phyloP scores from a whole-genome alignment of 1,140 invertebrate genomes.

The Zaprionus ghesquierei region DNA sequence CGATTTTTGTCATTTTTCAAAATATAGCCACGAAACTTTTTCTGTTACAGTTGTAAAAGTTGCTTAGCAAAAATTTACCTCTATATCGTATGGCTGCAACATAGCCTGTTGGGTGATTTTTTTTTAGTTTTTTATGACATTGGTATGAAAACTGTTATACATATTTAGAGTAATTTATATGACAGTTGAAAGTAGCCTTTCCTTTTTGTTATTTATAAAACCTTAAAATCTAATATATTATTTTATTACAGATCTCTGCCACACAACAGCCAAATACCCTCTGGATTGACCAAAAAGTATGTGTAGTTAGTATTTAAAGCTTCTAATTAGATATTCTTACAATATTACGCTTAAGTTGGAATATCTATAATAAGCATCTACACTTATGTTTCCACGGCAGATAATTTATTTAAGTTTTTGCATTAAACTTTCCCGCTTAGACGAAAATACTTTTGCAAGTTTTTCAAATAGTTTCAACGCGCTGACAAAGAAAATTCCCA shows the following conservation, averaged over 20 bases:
- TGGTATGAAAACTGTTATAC: too few species aligned
- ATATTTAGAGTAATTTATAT: too few species aligned
- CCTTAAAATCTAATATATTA: background rate
- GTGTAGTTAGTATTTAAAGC: background rate
- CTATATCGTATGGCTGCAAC: too few species aligned
- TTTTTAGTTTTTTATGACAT: too few species aligned
- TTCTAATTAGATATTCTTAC: background rate
- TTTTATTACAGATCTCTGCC: background rate
- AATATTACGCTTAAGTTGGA: background rate
- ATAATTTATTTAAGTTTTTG: background rate
- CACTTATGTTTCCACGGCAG: background rate
- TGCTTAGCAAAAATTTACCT: too few species aligned
- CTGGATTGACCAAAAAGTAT: background rate
- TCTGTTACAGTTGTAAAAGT: too few species aligned
- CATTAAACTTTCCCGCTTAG: background rate
- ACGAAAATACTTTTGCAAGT: background rate
- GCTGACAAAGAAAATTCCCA: background rate
- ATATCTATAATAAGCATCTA: background rate
- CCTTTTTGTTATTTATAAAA: too few species aligned
- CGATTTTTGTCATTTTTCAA: too few species aligned
- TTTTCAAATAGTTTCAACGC: slow-evolving; percentile 4
- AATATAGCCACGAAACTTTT: too few species aligned
- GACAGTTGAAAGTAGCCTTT: too few species aligned
- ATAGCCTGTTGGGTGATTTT: too few species aligned
- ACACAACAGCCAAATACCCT: background rate